Conservation (phyloP, 2,113 vertebrate species). For the Colossoma macropomum region DNA sequence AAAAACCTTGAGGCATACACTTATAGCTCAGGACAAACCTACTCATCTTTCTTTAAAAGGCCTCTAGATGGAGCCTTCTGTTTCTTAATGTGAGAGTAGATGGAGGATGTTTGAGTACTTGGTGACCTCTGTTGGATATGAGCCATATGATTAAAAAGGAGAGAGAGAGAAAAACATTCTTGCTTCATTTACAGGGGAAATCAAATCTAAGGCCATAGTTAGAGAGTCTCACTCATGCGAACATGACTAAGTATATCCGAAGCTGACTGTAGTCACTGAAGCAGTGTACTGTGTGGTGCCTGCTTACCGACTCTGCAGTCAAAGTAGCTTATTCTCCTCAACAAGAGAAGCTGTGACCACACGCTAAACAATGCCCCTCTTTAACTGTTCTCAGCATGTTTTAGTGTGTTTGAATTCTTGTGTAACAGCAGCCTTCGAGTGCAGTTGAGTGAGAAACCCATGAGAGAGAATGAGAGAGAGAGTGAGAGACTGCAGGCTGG, state of each 20-base stretch:
- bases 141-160: neutral
- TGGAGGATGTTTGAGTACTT: neutral
- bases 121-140: neutral
- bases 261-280: no score
- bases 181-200: neutral
- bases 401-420: neutral
- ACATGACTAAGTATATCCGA: neutral
- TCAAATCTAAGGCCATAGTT: neutral
- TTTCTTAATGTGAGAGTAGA: neutral
- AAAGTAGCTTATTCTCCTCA: conserved; percentile 7
- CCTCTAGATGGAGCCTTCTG: conserved; percentile 26
- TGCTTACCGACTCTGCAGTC: neutral
- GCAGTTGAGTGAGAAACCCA: conserved; percentile 20
- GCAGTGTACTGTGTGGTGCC: neutral
- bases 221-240: neutral
- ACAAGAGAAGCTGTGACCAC: neutral
- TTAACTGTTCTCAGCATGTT: conserved; percentile 1
- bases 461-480: conserved; percentile 17
- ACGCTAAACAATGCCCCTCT: neutral
- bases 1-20: no score
- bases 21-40: no score
- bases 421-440: conserved; percentile 5
- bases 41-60: neutral
- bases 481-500: conserved; percentile 33
- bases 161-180: neutral